Percentiles rank a stretch among this genome's conserved stretches.
Conservation (phyloP, 2,888 invertebrate species). For the Hydroisotoma schaefferi region DNA sequence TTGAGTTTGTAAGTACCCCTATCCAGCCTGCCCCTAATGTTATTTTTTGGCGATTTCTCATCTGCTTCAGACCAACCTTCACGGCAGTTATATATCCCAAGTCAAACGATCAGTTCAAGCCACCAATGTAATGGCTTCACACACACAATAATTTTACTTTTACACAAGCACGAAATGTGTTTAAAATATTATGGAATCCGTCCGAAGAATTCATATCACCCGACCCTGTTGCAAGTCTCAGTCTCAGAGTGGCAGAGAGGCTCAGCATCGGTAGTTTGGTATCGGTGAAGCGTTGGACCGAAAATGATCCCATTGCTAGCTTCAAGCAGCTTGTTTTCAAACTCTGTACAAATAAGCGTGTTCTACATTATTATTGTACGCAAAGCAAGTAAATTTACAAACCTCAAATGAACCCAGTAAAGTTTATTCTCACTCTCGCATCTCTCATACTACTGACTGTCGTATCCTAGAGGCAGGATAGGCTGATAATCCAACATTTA, state of each 20-base stretch:
- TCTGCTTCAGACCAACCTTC: neutral
- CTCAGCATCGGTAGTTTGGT: constrained; percentile 22
- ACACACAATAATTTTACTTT: neutral
- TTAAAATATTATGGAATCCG: too few relatives aligned
- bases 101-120: neutral
- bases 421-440: constrained; percentile 4
- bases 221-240: too few relatives aligned
- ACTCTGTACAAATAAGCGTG: constrained; percentile 9
- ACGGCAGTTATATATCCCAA: neutral
- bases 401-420: constrained; percentile 3
- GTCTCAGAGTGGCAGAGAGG: constrained; percentile 1
- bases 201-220: too few relatives aligned
- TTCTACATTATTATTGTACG: neutral
- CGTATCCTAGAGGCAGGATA: too few relatives aligned
- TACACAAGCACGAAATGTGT: too few relatives aligned
- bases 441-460: neutral
- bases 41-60: constrained; percentile 22
- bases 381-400: too few relatives aligned
- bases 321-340: constrained; percentile 21
- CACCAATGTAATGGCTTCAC: neutral
- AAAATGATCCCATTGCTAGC: constrained; percentile 29
- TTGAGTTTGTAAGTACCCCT: too few relatives aligned
- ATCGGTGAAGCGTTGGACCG: constrained; percentile 39
- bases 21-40: too few relatives aligned
- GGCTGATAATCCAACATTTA: neutral